phyloP scores from a whole-genome alignment of 2,888 invertebrate genomes.

The Lampropteryx suffumata region DNA sequence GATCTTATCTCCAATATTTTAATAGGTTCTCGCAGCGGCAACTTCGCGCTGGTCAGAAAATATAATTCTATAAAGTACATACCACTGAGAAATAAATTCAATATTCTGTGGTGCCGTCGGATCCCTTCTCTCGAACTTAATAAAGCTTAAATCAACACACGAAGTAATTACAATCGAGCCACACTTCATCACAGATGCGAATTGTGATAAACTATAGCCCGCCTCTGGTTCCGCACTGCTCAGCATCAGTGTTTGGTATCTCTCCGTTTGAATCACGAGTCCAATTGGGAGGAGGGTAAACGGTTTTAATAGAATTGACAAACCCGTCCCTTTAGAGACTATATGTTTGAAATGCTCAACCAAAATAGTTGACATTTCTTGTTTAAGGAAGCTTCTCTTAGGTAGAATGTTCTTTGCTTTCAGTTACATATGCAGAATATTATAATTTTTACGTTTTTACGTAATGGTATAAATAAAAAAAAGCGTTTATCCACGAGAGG shows the following conservation, averaged over 20 bases:
- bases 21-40: slow-evolving; percentile 80
- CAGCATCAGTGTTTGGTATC: slow-evolving; percentile 39
- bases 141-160: slow-evolving; percentile 81
- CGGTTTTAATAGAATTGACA: slow-evolving; percentile 52
- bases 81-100: slow-evolving; percentile 68
- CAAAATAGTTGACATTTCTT: slow-evolving; percentile 6
- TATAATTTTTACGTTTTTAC: background rate
- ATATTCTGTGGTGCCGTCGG: slow-evolving; percentile 57
- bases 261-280: slow-evolving; percentile 50
- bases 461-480: background rate
- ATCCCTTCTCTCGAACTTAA: slow-evolving; percentile 58
- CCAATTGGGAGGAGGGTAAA: slow-evolving; percentile 50
- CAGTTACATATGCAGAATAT: background rate
- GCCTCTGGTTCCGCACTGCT: slow-evolving; percentile 57
- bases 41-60: slow-evolving; percentile 64
- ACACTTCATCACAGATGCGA: slow-evolving; percentile 78
- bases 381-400: background rate
- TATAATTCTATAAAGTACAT: slow-evolving; percentile 65
- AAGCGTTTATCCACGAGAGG: slow-evolving; percentile 7
- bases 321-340: slow-evolving; percentile 25
- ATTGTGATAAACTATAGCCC: slow-evolving; percentile 73
- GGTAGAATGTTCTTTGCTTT: background rate
- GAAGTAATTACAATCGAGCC: slow-evolving; percentile 77
- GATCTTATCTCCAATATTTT: slow-evolving; percentile 81
- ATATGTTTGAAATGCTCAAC: slow-evolving; percentile 19